These are phyloP conservation scores for Tiliacea aurago DNA, from an alignment of 2,888 invertebrate genomes.

Conservation along the genomic window DNA sequence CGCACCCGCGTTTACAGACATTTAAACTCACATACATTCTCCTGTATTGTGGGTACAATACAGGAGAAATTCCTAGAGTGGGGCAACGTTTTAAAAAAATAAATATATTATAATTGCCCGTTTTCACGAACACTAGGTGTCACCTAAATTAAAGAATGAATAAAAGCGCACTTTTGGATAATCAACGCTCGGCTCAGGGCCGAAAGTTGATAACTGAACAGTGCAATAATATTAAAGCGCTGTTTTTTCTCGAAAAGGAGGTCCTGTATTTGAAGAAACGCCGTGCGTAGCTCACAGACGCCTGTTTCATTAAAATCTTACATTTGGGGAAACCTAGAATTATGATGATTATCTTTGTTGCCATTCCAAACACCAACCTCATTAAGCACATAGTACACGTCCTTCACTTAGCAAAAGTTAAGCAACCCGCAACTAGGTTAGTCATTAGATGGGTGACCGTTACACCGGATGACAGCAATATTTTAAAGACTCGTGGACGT, in stretches of 20 bases:
- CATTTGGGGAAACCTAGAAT: neutral
- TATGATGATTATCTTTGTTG: too few species aligned
- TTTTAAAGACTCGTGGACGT: slow-evolving; percentile 48
- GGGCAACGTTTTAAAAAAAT: too few species aligned
- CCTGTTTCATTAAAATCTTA: neutral
- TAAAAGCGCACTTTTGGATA: neutral
- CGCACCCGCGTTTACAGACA: too few species aligned
- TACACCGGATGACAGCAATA: slow-evolving; percentile 40
- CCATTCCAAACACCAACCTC: neutral
- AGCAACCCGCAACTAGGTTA: slow-evolving; percentile 41
- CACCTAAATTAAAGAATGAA: neutral
- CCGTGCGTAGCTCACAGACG: too few species aligned
- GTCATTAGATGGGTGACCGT: slow-evolving; percentile 39
- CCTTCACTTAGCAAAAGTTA: slow-evolving; percentile 21
- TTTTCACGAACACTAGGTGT: neutral
- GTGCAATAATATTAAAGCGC: too few species aligned
- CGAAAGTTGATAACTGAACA: neutral
- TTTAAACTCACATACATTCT: too few species aligned
- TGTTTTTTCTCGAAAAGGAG: neutral
- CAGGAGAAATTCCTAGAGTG: too few species aligned
- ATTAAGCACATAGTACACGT: neutral
- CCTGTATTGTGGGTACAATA: too few species aligned
- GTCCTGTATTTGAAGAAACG: neutral
- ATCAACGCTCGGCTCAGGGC: neutral
- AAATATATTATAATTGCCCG: neutral